Evolutionary conservation across 1,140 invertebrate genomes (phyloP).

Genomic region (Eciton burchellii): DNA sequence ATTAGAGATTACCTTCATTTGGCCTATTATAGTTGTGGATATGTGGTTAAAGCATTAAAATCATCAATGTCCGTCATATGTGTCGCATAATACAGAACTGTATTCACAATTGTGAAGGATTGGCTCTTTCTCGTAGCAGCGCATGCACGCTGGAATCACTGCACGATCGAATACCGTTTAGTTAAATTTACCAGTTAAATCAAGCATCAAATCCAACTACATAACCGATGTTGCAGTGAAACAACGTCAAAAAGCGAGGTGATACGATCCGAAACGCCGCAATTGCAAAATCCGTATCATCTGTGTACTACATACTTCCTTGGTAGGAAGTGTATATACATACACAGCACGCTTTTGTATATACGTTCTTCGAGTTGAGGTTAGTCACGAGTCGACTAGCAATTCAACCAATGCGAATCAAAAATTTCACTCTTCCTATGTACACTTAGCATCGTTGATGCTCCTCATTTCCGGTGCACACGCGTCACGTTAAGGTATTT

Average conservation of each 20-base stretch:
- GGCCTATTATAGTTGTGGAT: conserved; percentile 66
- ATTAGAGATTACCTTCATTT: conserved; percentile 73
- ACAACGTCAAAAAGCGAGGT: conserved; percentile 32
- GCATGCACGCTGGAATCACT: conserved; percentile 54
- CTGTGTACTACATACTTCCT: not conserved
- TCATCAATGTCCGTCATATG: conserved; percentile 66
- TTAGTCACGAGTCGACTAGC: not conserved
- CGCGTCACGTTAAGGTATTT: no score
- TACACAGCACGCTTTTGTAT: not conserved
- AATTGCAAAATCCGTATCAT: conserved; percentile 57
- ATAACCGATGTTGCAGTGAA: not conserved
- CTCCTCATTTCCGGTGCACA: no score
- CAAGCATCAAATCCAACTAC: not conserved
- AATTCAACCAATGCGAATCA: not conserved
- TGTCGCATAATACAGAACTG: conserved; percentile 43
- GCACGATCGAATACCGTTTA: conserved; percentile 46
- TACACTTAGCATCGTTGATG: no score
- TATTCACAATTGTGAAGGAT: conserved; percentile 44
- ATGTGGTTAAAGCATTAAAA: conserved; percentile 32
- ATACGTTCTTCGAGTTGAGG: not conserved
- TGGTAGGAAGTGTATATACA: no score
- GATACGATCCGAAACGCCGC: conserved; percentile 31
- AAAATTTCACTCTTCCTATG: not conserved
- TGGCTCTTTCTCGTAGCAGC: conserved; percentile 35
- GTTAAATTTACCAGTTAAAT: not conserved